Conservation (phyloP, 1,140 invertebrate species). For the Callitettix versicolor region DNA sequence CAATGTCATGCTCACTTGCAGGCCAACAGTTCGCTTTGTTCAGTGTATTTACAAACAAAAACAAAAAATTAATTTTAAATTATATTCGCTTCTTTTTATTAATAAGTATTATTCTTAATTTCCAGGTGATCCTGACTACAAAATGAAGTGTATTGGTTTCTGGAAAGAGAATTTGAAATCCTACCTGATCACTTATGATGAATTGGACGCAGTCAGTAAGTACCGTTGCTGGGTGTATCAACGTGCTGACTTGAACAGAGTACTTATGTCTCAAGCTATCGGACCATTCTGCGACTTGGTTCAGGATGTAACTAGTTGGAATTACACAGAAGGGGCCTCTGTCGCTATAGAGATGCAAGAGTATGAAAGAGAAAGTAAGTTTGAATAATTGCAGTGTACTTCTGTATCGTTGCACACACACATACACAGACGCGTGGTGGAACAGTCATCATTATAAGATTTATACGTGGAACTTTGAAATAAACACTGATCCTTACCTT, state of each 20-base stretch:
- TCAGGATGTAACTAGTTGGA: slow-evolving; percentile 81
- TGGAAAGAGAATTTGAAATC: slow-evolving; percentile 98
- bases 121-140: slow-evolving; percentile 85
- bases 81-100: not conserved
- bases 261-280: slow-evolving; percentile 81
- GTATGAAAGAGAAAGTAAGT: slow-evolving; percentile 78
- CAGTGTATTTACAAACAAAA: too few species aligned
- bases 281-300: slow-evolving; percentile 83
- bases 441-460: too few species aligned
- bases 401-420: too few species aligned
- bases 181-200: slow-evolving; percentile 93
- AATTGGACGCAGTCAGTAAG: slow-evolving; percentile 87
- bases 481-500: too few species aligned
- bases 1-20: too few species aligned
- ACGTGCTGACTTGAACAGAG: slow-evolving; percentile 80
- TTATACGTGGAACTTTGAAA: too few species aligned
- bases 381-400: slow-evolving; percentile 5
- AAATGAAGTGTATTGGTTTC: slow-evolving; percentile 93
- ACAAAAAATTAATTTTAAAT: too few species aligned
- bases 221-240: slow-evolving; percentile 98
- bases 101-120: not conserved
- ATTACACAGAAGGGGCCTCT: slow-evolving; percentile 81
- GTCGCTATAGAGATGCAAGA: slow-evolving; percentile 83
- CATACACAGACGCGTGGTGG: too few species aligned
- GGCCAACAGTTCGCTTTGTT: too few species aligned